Evolutionary conservation across 1,140 invertebrate genomes (phyloP).

Genomic region (Lepidotrigona ventralis): DNA sequence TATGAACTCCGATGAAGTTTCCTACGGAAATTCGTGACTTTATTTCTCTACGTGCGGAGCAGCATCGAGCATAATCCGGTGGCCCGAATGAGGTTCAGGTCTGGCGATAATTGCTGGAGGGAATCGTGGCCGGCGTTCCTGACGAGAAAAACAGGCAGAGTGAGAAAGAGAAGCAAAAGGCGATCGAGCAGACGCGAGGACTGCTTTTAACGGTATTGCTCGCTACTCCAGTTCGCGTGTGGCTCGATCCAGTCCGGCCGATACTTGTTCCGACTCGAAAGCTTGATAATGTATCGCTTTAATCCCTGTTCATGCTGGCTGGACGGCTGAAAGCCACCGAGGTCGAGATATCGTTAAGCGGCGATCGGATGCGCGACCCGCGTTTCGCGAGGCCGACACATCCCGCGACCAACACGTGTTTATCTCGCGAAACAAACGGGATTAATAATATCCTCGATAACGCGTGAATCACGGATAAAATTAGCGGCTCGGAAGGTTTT

Average conservation of each 20-base stretch:
- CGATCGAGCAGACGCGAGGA: slow-evolving; percentile 8
- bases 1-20: not conserved
- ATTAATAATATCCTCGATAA: not conserved
- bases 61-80: not conserved
- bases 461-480: not conserved
- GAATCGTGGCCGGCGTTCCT: not conserved
- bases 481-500: not conserved
- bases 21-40: not conserved
- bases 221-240: slow-evolving; percentile 6
- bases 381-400: no score
- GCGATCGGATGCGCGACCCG: not conserved
- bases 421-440: not conserved
- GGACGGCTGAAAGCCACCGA: not conserved
- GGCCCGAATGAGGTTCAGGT: not conserved
- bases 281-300: not conserved
- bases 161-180: slow-evolving; percentile 18
- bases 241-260: not conserved
- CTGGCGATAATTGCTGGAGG: not conserved
- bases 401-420: not conserved
- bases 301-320: not conserved
- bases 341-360: not conserved
- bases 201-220: slow-evolving; percentile 33
- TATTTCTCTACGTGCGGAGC: not conserved
- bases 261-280: not conserved
- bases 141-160: not conserved